These are phyloP conservation scores for Parus major DNA, from an alignment of 2,113 vertebrate species.

Conservation along the genomic window DNA sequence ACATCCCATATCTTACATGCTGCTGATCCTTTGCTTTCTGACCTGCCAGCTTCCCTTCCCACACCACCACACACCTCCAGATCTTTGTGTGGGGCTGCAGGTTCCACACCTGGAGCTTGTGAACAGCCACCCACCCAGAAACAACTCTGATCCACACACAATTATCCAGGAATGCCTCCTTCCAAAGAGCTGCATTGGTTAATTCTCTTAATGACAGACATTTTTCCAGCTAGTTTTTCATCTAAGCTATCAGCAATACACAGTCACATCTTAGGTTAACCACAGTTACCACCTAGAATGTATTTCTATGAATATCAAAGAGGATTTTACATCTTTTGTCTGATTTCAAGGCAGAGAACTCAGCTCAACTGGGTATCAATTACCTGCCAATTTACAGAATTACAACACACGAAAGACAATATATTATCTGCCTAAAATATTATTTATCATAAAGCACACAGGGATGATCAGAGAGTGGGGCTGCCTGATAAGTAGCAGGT, in stretches of 20 bases:
- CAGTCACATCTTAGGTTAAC: neutral
- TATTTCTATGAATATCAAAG: constrained; percentile 18
- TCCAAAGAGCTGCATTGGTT: neutral
- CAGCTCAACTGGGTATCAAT: neutral
- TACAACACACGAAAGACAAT: neutral
- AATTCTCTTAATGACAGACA: neutral
- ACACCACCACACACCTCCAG: neutral
- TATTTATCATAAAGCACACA: neutral
- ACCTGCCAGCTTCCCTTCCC: too few relatives aligned
- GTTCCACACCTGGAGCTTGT: neutral
- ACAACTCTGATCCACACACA: neutral
- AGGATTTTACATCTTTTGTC: neutral
- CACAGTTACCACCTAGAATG: neutral
- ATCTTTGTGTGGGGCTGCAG: neutral
- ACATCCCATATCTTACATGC: neutral
- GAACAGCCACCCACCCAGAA: neutral
- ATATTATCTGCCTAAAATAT: constrained; percentile 13
- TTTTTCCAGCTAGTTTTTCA: neutral
- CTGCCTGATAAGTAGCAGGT: neutral
- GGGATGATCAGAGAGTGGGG: neutral
- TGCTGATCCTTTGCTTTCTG: neutral
- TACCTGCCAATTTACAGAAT: constrained; percentile 42
- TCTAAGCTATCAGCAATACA: neutral
- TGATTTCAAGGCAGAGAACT: neutral
- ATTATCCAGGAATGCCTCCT: neutral